Conservation (phyloP, 1,140 invertebrate species). For the Drosophila pruinosa region DNA sequence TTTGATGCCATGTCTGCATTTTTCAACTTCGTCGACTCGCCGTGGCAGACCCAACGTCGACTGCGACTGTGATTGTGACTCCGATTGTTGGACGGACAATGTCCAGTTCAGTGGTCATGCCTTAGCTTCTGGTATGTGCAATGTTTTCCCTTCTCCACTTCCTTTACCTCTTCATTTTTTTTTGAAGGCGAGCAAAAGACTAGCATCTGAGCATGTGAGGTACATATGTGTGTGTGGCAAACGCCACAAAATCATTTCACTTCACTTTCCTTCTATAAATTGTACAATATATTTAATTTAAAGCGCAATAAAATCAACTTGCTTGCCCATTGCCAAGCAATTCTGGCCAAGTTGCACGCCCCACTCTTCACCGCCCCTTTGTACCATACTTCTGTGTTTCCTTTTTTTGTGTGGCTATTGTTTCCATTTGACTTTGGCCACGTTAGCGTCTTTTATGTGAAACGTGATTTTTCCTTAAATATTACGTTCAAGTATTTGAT, state of each 20-base stretch:
- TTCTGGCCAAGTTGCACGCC: slow-evolving; percentile 25
- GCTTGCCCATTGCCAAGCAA: slow-evolving; percentile 39
- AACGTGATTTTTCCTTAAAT: slow-evolving; percentile 77
- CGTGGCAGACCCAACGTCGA: slow-evolving; percentile 23
- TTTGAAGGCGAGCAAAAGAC: neutral
- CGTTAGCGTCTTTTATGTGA: slow-evolving; percentile 72
- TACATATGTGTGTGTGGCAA: slow-evolving; percentile 24
- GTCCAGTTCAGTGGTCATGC: slow-evolving; percentile 73
- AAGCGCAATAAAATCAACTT: slow-evolving; percentile 78
- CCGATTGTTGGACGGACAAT: slow-evolving; percentile 26
- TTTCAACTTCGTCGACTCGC: slow-evolving; percentile 38
- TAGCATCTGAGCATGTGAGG: neutral
- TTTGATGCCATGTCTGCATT: slow-evolving; percentile 76
- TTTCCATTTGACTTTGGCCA: slow-evolving; percentile 61
- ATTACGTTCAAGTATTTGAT: slow-evolving; percentile 48
- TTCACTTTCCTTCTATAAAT: slow-evolving; percentile 68
- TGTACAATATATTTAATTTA: slow-evolving; percentile 77
- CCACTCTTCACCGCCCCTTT: neutral
- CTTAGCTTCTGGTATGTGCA: slow-evolving; percentile 32
- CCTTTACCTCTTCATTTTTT: neutral
- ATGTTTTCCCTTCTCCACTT: neutral
- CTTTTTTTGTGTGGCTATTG: slow-evolving; percentile 41
- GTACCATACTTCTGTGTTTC: neutral
- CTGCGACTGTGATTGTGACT: neutral
- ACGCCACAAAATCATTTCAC: slow-evolving; percentile 62